Percentiles rank a stretch among this genome's conserved stretches.
phyloP scores from a whole-genome alignment of 2,888 invertebrate species.

The Heliconius aoede region DNA sequence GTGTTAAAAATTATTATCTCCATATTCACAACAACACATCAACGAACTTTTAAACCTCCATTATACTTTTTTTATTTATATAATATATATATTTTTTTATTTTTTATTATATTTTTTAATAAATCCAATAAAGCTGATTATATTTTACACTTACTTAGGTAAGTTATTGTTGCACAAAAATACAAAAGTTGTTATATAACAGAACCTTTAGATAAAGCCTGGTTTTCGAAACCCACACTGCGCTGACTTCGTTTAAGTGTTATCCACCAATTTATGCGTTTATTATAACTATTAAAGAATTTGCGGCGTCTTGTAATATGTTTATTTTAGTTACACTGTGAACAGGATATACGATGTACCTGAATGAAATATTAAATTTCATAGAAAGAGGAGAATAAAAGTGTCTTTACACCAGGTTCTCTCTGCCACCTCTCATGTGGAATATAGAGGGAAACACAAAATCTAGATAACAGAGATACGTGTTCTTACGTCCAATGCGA shows the following conservation, averaged over 20 bases:
- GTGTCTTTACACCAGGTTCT: background rate
- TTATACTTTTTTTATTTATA: no score
- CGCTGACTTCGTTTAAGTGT: background rate
- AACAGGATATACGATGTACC: background rate
- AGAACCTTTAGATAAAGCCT: slow-evolving; percentile 11
- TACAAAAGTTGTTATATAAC: slow-evolving; percentile 3
- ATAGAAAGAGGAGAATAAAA: background rate
- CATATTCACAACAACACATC: no score
- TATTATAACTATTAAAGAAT: slow-evolving; percentile 16
- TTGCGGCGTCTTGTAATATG: background rate
- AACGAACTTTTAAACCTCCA: background rate
- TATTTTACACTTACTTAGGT: background rate
- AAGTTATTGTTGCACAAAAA: background rate
- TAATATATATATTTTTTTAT: no score
- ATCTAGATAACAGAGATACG: no score
- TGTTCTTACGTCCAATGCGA: no score
- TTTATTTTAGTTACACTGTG: background rate
- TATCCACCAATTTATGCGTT: slow-evolving; percentile 10
- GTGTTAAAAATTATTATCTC: no score
- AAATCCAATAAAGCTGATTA: background rate
- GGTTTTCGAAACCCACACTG: slow-evolving; percentile 4
- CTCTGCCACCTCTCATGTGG: background rate
- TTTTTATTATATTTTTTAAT: no score
- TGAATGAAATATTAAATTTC: background rate
- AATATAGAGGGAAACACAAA: no score